These are phyloP conservation scores for Eupithecia abbreviata DNA, from an alignment of 2,888 invertebrate species.

Conservation along the genomic window DNA sequence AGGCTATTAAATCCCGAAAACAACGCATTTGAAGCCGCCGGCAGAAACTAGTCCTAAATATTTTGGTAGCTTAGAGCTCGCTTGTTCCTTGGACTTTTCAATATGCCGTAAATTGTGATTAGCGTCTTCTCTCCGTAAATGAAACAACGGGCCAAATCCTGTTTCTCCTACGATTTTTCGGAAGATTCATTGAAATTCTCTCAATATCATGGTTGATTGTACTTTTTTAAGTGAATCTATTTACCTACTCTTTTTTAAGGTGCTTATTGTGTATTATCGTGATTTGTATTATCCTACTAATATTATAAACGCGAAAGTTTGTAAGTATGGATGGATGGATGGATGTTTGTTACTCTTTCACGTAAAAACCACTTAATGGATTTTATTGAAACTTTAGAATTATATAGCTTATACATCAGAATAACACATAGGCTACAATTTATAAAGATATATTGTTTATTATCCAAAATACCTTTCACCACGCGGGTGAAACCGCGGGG, in stretches of 20 bases:
- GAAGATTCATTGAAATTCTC: constrained; percentile 5
- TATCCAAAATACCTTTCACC: too few relatives aligned
- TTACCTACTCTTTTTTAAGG: neutral
- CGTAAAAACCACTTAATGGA: too few relatives aligned
- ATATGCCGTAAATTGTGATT: constrained; percentile 73
- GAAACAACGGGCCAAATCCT: constrained; percentile 43
- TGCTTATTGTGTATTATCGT: neutral
- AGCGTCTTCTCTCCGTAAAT: constrained; percentile 55
- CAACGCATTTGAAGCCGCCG: neutral
- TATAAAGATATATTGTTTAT: too few relatives aligned
- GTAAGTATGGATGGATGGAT: too few relatives aligned
- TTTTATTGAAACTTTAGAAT: too few relatives aligned
- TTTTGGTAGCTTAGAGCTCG: constrained; percentile 57
- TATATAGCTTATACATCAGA: too few relatives aligned
- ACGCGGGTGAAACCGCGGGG: too few relatives aligned
- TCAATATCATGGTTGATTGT: neutral
- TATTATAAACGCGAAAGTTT: too few relatives aligned
- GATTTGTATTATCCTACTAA: neutral
- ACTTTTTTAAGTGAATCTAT: neutral
- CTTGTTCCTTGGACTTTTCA: constrained; percentile 63
- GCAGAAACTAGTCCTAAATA: constrained; percentile 42
- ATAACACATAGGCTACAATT: too few relatives aligned
- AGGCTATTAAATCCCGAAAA: neutral
- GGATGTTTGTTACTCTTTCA: too few relatives aligned
- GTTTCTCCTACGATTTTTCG: constrained; percentile 46